A percentile compares a stretch with the other conserved stretches of the same genome.
Evolutionary conservation across 2,113 vertebrate genomes (phyloP).

Genomic region (Raja brachyura): DNA sequence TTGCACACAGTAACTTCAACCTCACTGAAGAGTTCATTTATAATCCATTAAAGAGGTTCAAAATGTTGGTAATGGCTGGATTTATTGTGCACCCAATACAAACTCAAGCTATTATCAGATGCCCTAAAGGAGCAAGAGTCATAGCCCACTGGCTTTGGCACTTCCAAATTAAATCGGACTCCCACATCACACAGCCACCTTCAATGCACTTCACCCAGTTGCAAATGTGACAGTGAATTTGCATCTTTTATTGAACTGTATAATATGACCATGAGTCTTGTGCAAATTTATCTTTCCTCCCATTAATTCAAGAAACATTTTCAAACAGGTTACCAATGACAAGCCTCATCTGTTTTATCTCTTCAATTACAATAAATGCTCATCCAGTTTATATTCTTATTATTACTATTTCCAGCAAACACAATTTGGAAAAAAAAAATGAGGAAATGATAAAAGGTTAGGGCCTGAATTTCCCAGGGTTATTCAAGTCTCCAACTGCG

Average conservation of each 20-base stretch:
- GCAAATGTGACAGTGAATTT: not conserved
- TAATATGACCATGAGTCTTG: not conserved
- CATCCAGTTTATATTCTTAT: not conserved
- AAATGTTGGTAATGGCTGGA: not conserved
- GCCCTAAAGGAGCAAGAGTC: not conserved
- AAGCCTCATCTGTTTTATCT: conserved; percentile 1
- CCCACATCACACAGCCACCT: not conserved
- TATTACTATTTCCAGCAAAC: not conserved
- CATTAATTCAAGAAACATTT: not conserved
- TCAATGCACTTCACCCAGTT: not conserved
- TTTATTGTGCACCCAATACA: not conserved
- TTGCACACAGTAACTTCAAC: not conserved
- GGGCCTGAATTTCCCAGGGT: not conserved
- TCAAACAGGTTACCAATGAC: not conserved
- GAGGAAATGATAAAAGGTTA: not conserved
- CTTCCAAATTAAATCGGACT: not conserved
- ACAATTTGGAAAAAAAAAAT: not conserved
- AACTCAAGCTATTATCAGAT: not conserved
- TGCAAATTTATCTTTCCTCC: not conserved
- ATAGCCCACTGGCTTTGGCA: not conserved
- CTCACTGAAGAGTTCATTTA: not conserved
- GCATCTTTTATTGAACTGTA: not conserved
- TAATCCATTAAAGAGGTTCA: not conserved
- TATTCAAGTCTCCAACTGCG: not conserved
- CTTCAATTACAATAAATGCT: not conserved